phyloP scores from a whole-genome alignment of 1,140 invertebrate species.

The Drosophila chauvacae region DNA sequence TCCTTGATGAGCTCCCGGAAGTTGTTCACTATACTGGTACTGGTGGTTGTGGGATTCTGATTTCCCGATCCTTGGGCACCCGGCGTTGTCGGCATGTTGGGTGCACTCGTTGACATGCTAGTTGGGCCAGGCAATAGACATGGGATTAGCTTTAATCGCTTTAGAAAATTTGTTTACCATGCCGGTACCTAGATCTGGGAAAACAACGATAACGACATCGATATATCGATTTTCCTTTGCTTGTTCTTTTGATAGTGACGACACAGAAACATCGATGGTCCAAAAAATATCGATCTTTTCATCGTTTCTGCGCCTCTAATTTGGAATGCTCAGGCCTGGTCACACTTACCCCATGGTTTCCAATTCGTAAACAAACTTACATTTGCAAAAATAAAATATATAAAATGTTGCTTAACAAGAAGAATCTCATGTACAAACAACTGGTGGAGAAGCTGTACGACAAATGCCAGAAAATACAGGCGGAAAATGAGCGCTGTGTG shows the following conservation, averaged over 20 bases:
- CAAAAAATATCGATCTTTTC: too few species aligned
- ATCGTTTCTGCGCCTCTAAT: too few species aligned
- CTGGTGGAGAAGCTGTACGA: constrained; percentile 72
- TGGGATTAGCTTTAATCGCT: not conserved
- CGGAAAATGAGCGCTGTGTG: constrained; percentile 78
- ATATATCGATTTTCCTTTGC: not conserved
- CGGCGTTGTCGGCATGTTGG: constrained; percentile 36
- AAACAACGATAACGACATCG: not conserved
- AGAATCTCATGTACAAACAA: constrained; percentile 61
- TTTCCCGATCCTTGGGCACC: constrained; percentile 34
- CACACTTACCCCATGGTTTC: constrained; percentile 5
- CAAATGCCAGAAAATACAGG: constrained; percentile 73
- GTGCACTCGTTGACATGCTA: constrained; percentile 30
- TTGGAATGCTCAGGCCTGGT: not conserved
- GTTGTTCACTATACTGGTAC: constrained; percentile 55
- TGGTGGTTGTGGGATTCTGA: constrained; percentile 45
- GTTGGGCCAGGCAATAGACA: not conserved
- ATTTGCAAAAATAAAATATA: constrained; percentile 8
- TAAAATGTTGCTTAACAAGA: constrained; percentile 58
- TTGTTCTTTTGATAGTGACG: too few species aligned
- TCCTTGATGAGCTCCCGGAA: constrained; percentile 86
- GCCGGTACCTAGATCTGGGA: constrained; percentile 10
- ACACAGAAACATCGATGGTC: too few species aligned
- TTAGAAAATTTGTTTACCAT: constrained; percentile 20
- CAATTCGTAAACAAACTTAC: constrained; percentile 2